Base-by-base conservation (phyloP, 2,888 invertebrate species). In the Leptinotarsa haldemani region DNA sequence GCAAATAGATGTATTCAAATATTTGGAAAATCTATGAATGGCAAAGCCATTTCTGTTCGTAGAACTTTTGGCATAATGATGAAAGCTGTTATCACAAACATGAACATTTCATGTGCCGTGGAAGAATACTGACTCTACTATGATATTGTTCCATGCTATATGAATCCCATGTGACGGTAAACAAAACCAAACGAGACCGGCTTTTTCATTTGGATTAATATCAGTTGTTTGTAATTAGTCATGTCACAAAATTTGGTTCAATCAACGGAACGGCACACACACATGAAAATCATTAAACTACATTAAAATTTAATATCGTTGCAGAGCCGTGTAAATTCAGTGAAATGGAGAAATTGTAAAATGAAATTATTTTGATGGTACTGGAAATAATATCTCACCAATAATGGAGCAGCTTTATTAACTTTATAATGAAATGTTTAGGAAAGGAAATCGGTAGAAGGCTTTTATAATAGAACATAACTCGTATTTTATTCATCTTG, bases 151-250 rank as follows among this genome's bases (percentile, higher is more conserved):
- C 40, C 16, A 20, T 18, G 7, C 20, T 5, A n/a, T 16, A n/a
- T 30, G 61, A 30, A n/a, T 40, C n/a, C 61, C 12, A 61, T 61
- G 13, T 61, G 30, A 30, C 61, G 15, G 61, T n/a, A 61, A 61
- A 61, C 61, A 61, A 61, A 61, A 15, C 30, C n/a, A 16, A 61
- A 30, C 18, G 61, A n/a, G 61, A 20, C 61, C 13, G 40, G 64
- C 50, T 72, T 72, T 75, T 75, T 72, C 69, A 66, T 74, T 74
- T 72, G 56, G 46, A 65, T 66, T 71, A 22, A 71, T 53, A 71
- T 53, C 64, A 65, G 71, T 47, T 71, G 69, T 71, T 66, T 67
- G 65, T 72, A 75, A 75, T 75, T 72, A 69, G 66, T 71, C 30
- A 47, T 65, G 65, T 22, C 48, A 65, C 22, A 30, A 48, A 67